Percentiles rank a stretch among this genome's conserved stretches.
Conservation (phyloP, 1,140 invertebrate genomes). For the Drosophila sechellia region DNA sequence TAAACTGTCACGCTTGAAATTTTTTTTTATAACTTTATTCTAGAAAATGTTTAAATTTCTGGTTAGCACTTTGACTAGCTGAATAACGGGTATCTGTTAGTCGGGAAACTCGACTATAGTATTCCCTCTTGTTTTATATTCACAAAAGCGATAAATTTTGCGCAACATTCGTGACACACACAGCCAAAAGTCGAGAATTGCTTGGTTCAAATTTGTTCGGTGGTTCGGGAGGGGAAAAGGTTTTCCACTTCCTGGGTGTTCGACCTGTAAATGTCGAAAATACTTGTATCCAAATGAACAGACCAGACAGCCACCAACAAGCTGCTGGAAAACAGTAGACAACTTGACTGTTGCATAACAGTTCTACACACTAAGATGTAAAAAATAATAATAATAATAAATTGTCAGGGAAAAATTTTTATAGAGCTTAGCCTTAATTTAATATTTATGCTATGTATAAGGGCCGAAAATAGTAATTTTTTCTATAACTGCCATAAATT, state of each 20-base stretch:
- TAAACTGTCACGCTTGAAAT: too few species aligned
- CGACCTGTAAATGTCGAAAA: slow-evolving; percentile 53
- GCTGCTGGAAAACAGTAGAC: background rate
- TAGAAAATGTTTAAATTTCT: too few species aligned
- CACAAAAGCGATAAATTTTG: slow-evolving; percentile 74
- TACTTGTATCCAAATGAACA: slow-evolving; percentile 60
- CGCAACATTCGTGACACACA: slow-evolving; percentile 64
- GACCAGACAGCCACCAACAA: slow-evolving; percentile 33
- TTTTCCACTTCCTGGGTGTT: slow-evolving; percentile 4
- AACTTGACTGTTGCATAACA: background rate
- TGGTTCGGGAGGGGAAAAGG: background rate
- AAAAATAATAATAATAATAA: too few species aligned
- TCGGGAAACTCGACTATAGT: too few species aligned
- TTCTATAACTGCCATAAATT: background rate
- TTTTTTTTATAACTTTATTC: too few species aligned
- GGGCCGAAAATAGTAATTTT: background rate
- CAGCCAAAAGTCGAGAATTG: background rate
- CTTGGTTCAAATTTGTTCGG: slow-evolving; percentile 5
- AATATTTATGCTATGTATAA: too few species aligned
- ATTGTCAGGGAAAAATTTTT: too few species aligned
- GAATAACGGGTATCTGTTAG: too few species aligned
- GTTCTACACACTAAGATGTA: background rate
- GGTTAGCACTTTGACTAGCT: too few species aligned
- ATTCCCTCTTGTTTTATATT: slow-evolving; percentile 42
- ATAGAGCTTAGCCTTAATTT: too few species aligned